These are phyloP conservation scores for Mirza zaza DNA, from an alignment of 2,113 vertebrate species.

Conservation along the genomic window DNA sequence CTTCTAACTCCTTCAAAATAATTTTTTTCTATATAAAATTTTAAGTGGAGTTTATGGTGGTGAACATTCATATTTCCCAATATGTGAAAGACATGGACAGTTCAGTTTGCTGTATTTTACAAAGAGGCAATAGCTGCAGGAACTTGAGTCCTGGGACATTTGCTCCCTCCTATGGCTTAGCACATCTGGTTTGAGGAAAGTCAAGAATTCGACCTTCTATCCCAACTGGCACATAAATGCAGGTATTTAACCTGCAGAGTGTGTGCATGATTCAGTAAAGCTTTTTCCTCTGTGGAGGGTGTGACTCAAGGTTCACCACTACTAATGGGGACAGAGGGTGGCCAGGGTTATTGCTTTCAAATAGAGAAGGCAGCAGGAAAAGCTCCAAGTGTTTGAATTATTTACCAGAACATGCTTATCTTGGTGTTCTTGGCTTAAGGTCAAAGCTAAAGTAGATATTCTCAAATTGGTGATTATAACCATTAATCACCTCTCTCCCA, in stretches of 20 bases:
- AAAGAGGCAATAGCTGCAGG: neutral
- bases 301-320: conserved; percentile 25
- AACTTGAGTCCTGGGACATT: neutral
- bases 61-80: neutral
- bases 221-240: neutral
- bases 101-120: neutral
- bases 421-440: conserved; percentile 4
- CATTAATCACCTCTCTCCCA: neutral
- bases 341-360: conserved; percentile 8
- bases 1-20: neutral
- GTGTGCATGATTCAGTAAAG: neutral
- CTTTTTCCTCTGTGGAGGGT: neutral
- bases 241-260: neutral
- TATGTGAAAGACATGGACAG: neutral
- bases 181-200: neutral
- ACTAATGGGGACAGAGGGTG: neutral
- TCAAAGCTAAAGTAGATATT: conserved; percentile 37
- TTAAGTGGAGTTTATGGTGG: neutral
- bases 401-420: neutral
- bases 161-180: neutral
- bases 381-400: conserved; percentile 4
- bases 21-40: neutral
- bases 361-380: neutral
- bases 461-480: neutral
- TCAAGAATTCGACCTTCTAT: neutral